Percentiles rank a stretch among this genome's conserved stretches.
phyloP scores from a whole-genome alignment of 1,140 invertebrate species.

The Caerostris extrusa region DNA sequence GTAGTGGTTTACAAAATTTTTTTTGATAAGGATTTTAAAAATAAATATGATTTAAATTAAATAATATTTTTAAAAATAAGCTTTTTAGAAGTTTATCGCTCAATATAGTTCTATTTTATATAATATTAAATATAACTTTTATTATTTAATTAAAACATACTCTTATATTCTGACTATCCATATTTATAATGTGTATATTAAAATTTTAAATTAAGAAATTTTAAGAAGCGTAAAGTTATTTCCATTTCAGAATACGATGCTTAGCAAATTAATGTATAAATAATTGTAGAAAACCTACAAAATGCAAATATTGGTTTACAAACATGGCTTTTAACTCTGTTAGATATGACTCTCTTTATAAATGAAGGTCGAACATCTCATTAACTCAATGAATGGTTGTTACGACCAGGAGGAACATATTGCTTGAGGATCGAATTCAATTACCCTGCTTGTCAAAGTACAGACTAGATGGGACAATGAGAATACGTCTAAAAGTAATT shows the following conservation, averaged over 20 bases:
- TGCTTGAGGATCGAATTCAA: constrained; percentile 16
- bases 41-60: too few species aligned
- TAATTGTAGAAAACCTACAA: background rate
- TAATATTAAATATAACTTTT: too few species aligned
- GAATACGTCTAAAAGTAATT: background rate
- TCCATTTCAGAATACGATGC: background rate
- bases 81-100: too few species aligned
- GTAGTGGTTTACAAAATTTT: too few species aligned
- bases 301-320: background rate
- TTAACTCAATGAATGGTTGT: background rate
- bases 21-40: too few species aligned
- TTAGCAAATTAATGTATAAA: background rate
- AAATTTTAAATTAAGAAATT: too few species aligned
- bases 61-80: too few species aligned
- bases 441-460: constrained; percentile 15
- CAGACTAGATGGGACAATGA: background rate
- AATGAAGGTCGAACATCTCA: background rate
- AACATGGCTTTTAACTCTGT: background rate
- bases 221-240: background rate
- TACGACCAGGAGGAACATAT: background rate
- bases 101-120: too few species aligned
- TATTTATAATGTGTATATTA: too few species aligned
- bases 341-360: background rate
- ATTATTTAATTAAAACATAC: too few species aligned
- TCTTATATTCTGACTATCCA: too few species aligned